These are phyloP conservation scores for Halcyon chelicuti DNA, from an alignment of 2,797 vertebrate genomes.

Conservation along the genomic window DNA sequence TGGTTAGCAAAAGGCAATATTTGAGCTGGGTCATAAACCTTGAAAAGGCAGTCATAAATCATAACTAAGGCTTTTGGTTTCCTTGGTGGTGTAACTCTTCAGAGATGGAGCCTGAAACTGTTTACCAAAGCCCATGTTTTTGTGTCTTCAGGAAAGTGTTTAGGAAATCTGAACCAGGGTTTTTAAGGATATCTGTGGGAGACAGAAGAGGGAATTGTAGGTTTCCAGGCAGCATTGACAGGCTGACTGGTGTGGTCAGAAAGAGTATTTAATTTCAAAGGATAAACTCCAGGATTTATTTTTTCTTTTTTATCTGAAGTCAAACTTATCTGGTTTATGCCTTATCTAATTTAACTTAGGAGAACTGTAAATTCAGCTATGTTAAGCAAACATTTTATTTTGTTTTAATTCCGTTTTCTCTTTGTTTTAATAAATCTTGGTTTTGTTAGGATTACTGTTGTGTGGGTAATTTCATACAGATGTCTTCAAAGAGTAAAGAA, in stretches of 20 bases:
- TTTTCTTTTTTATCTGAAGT: slow-evolving; percentile 17
- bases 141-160: background rate
- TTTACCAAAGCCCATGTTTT: slow-evolving; percentile 44
- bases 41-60: slow-evolving; percentile 46
- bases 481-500: slow-evolving; percentile 66
- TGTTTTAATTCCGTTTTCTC: slow-evolving; percentile 43
- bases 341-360: slow-evolving; percentile 51
- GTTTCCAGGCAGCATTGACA: background rate
- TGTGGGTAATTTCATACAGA: slow-evolving; percentile 52
- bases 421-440: slow-evolving; percentile 61
- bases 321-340: slow-evolving; percentile 41
- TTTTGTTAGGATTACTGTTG: slow-evolving; percentile 56
- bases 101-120: slow-evolving; percentile 39
- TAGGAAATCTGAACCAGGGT: slow-evolving; percentile 14
- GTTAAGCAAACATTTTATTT: slow-evolving; percentile 57
- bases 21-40: slow-evolving; percentile 52
- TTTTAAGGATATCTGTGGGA: slow-evolving; percentile 47
- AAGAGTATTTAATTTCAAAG: slow-evolving; percentile 60
- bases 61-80: slow-evolving; percentile 46
- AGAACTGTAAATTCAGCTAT: slow-evolving; percentile 48
- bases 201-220: slow-evolving; percentile 49
- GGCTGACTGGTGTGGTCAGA: slow-evolving; percentile 38
- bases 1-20: slow-evolving; percentile 40
- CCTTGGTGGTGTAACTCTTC: background rate
- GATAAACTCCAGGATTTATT: background rate